Evolutionary conservation across 2,888 invertebrate species (phyloP).

Genomic region (Hermodice carunculata): DNA sequence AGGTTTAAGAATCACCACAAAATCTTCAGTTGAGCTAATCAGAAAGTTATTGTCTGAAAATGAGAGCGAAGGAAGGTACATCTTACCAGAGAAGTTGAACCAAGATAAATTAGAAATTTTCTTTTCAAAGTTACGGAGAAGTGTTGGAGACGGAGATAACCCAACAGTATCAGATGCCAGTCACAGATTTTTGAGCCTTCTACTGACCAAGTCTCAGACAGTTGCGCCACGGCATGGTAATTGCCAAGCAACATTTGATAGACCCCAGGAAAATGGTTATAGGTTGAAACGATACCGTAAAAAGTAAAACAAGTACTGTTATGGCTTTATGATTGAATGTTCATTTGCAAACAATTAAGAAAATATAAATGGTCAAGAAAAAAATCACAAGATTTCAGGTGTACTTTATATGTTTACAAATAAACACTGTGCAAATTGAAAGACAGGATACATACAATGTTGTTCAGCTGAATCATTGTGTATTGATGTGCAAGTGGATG

Average conservation of each 20-base stretch:
- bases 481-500: too few species aligned
- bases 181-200: not conserved
- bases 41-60: not conserved
- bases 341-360: too few species aligned
- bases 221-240: not conserved
- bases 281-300: not conserved
- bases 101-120: conserved; percentile 6
- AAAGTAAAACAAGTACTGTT: not conserved
- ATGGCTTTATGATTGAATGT: not conserved
- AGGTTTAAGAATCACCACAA: conserved; percentile 2
- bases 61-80: not conserved
- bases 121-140: conserved; percentile 4
- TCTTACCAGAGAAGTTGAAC: conserved; percentile 8
- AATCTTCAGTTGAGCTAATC: not conserved
- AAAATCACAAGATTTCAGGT: not conserved
- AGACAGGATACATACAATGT: too few species aligned
- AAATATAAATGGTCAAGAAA: not conserved
- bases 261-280: not conserved
- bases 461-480: too few species aligned
- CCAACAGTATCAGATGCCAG: not conserved
- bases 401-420: too few species aligned
- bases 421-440: too few species aligned
- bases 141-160: conserved; percentile 4
- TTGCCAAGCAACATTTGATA: not conserved
- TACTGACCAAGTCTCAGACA: not conserved